Percentiles rank a stretch among this genome's conserved stretches.
These are phyloP conservation scores for Carduelis carduelis DNA, from an alignment of 2,797 vertebrate genomes.

Conservation along the genomic window DNA sequence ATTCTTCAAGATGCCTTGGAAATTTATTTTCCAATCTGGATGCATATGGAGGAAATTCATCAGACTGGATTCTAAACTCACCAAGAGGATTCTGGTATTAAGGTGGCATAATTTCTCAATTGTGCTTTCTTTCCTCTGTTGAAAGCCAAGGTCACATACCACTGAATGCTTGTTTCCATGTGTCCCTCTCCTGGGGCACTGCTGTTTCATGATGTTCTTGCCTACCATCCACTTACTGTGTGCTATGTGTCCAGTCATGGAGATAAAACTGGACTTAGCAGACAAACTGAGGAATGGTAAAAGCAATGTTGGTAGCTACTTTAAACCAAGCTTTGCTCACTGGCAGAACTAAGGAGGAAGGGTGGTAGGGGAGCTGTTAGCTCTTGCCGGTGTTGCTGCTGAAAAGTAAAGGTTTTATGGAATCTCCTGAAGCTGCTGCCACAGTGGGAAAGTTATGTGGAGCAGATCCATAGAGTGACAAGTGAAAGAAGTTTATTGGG, in stretches of 20 bases:
- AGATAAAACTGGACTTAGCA: background rate
- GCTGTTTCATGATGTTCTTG: rapidly evolving
- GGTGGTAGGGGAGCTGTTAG: background rate
- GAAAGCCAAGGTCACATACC: background rate
- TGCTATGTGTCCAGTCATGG: background rate
- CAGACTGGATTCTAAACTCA: background rate
- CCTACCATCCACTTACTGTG: background rate
- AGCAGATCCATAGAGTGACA: background rate
- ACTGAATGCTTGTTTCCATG: background rate
- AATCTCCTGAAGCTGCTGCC: background rate
- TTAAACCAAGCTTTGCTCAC: background rate
- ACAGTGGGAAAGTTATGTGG: background rate
- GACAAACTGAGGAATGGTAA: background rate
- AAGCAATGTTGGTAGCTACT: background rate
- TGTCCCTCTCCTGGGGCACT: background rate
- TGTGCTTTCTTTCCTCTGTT: background rate
- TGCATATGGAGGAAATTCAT: background rate
- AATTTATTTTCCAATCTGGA: background rate
- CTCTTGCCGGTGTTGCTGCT: background rate
- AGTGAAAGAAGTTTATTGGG: background rate
- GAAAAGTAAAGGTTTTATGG: background rate
- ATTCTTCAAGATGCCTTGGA: slow-evolving; percentile 10
- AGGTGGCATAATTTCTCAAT: background rate
- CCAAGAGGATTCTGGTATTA: background rate
- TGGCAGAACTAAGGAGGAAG: background rate